A percentile compares a stretch with the other conserved stretches of the same genome.
Conservation (phyloP, 30 jellyfish, hydroid and myxozoan genomes). For the Aurelia sp. region DNA sequence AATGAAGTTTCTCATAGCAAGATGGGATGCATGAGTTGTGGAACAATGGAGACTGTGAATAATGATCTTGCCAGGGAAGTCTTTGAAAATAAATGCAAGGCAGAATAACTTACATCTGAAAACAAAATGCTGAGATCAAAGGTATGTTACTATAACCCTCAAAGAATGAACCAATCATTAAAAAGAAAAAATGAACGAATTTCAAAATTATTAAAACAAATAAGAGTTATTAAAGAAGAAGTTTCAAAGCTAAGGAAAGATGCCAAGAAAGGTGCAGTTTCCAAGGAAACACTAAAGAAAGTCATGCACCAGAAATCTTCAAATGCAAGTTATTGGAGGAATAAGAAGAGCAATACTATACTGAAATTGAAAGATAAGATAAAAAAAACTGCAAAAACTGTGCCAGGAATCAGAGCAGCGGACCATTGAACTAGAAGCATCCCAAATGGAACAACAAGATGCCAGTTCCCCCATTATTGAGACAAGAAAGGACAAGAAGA, state of each 20-base stretch:
- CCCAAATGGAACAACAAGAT: not conserved
- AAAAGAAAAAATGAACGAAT: too few relatives aligned
- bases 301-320: not conserved
- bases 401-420: not conserved
- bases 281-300: not conserved
- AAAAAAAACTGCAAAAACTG: not conserved
- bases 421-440: constrained; percentile 3
- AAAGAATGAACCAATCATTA: too few relatives aligned
- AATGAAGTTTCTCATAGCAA: not conserved
- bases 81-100: too few relatives aligned
- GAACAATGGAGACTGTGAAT: not conserved
- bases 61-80: not conserved
- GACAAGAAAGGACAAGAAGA: constrained; percentile 1
- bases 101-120: too few relatives aligned
- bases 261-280: too few relatives aligned
- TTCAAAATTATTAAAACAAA: too few relatives aligned
- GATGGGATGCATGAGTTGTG: not conserved
- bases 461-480: not conserved
- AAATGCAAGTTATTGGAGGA: constrained; percentile 17
- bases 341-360: not conserved
- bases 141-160: not conserved
- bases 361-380: not conserved
- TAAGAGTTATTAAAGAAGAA: too few relatives aligned
- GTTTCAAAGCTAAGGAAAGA: too few relatives aligned
- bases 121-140: not conserved